Evolutionary conservation across 2,888 invertebrate genomes (phyloP), one percentile per base, ranked within the genome.

Genomic region (Branchinecta sandiegonensis): DNA sequence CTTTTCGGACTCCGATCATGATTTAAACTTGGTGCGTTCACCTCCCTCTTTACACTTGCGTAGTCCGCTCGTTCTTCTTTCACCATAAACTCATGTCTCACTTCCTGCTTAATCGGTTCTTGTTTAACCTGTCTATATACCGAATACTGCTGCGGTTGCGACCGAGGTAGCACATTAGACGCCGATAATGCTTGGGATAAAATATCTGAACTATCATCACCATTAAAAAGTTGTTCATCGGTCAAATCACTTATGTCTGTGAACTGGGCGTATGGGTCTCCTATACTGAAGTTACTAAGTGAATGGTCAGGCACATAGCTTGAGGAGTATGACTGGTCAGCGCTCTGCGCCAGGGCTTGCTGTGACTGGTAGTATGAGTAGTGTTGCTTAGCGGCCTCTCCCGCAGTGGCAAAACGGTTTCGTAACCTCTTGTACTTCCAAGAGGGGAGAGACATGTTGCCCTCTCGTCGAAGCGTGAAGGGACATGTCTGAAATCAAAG

Each of bases 141-240:
- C 37, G 37, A 37, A 37, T 37, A 37, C 37, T 37, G 37, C 56
- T 56, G 56, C 7, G 56, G 14, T 17, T 56, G 56, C 8, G 56
- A 17, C n/a, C 56, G 56, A 8, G 56, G 17, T 56, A 56, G 8
- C 56, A 56, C 56, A 56, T 56, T 56, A 8, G 56, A 56, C 17
- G 56, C 56, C 17, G 56, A 56, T 56, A 56, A 56, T 8, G 56
- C 56, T 56, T 56, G 56, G 17, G 56, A 56, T 17, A 56, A 56
- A 56, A 56, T 56, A 56, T 56, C 56, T 14, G 56, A 14, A 56
- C 56, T 56, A 56, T 56, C 56, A 56, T 56, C 56, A 14, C 56
- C 56, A 56, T 56, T 56, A 56, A 56, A 56, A n/a, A 56, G 17
- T 56, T 56, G 56, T 17, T 56, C 56, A 56, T 56, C 56, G 56